Base-by-base conservation (phyloP, 2,797 vertebrate genomes). In the Nothura maculosa region DNA sequence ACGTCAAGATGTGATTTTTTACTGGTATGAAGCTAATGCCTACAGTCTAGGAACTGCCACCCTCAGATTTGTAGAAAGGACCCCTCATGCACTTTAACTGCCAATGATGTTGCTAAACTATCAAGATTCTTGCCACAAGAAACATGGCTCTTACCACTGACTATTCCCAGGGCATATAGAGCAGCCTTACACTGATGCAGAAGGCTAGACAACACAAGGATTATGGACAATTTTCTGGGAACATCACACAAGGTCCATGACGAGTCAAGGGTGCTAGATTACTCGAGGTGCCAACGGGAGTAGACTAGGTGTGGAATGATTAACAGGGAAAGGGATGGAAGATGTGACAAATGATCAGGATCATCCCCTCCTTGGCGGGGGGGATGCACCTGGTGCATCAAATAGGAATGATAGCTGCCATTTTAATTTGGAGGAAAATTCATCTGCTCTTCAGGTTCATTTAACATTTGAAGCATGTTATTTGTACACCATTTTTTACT, bases 121-220 rank as follows among this genome's bases (percentile, higher is more conserved):
- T 32, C 36, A 15, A 43, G 20, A 38, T 6, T 3, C 25, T 45
- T 63, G 10, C 9, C 34, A 24, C 47, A 7, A 10, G 1, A 55
- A 28, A 43, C 8, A 21, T 6, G 14, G 36, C 22, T 15, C 12
- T 30, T 30, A 16, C 27, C 24, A 9, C 24, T 42, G 42, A 3
- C 9, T 45, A n/a, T 43, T 34, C 43, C 48, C 45, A 58, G 13
- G 1, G 34, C 32, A 12, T 18, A 77, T 43, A 45, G 27, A 25
- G 61, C 57, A 58, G 21, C 22, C 25, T 61, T 58, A 19, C 11
- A 30, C 66, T 48, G 48, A 64, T 19, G 16, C 62, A 61, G 50
- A n/a, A 32, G 5, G 7, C 17, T 11, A 64, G 36, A n/a, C 24
- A 72, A 17, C 36, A 54, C 4, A 8, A 0, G 1, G n/a, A 21